Conservation (phyloP, 2,888 invertebrate species). For the Acanthoscelides obtectus region DNA sequence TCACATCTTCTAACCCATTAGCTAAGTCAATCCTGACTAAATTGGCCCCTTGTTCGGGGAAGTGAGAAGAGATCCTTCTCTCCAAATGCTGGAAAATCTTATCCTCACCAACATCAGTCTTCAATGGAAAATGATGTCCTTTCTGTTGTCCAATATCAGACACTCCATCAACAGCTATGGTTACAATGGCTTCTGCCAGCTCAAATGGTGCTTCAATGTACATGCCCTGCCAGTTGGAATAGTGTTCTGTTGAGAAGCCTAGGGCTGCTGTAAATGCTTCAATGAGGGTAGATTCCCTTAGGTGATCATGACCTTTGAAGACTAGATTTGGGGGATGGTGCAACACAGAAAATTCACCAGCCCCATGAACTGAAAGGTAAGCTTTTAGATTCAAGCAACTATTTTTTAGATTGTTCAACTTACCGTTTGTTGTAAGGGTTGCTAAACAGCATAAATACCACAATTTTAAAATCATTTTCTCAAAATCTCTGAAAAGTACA, state of each 20-base stretch:
- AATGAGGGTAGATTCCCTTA: conserved; percentile 60
- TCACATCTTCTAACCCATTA: conserved; percentile 61
- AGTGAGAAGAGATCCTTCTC: conserved; percentile 57
- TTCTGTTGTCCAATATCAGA: conserved; percentile 51
- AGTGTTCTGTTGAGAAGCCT: conserved; percentile 69
- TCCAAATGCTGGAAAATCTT: conserved; percentile 57
- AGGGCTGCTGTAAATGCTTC: conserved; percentile 69
- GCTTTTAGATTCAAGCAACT: background rate
- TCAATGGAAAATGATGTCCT: conserved; percentile 54
- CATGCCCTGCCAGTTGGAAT: conserved; percentile 66
- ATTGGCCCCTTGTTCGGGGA: conserved; percentile 56
- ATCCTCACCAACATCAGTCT: conserved; percentile 59
- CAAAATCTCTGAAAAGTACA: background rate
- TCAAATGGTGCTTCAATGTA: conserved; percentile 65
- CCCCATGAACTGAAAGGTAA: conserved; percentile 48
- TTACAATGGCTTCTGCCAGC: conserved; percentile 67
- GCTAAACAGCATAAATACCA: conserved; percentile 3
- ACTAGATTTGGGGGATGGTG: conserved; percentile 63
- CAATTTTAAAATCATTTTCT: conserved; percentile 5
- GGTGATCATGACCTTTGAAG: conserved; percentile 61
- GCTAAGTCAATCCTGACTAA: conserved; percentile 61
- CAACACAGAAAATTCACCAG: conserved; percentile 65
- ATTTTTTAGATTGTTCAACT: conserved; percentile 1
- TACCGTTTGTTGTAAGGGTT: conserved; percentile 9
- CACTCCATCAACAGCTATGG: conserved; percentile 67